Percentiles rank a stretch among this genome's conserved stretches.
These are phyloP conservation scores for Daboia siamensis DNA, from an alignment of 2,113 vertebrate genomes.

Conservation along the genomic window DNA sequence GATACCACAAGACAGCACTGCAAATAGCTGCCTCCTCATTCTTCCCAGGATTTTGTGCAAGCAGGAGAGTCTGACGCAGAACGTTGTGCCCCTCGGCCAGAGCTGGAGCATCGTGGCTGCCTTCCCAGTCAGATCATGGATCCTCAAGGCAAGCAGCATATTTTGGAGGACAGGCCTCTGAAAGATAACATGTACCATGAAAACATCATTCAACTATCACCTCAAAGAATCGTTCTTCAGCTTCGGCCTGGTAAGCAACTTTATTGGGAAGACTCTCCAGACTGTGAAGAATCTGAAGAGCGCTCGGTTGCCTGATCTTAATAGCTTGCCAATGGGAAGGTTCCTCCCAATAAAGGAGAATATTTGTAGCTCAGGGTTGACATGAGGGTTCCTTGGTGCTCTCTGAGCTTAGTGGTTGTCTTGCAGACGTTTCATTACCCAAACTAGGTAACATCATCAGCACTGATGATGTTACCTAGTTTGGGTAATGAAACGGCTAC, in stretches of 20 bases:
- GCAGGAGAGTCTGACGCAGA: conserved; percentile 58
- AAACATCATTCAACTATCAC: conserved; percentile 68
- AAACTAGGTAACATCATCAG: too few relatives aligned
- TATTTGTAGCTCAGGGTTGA: too few relatives aligned
- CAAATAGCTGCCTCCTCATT: not conserved
- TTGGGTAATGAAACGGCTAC: too few relatives aligned
- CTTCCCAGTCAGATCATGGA: conserved; percentile 47
- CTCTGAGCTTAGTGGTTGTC: too few relatives aligned
- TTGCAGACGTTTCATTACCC: too few relatives aligned
- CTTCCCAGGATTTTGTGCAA: conserved; percentile 68
- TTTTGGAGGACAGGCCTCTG: conserved; percentile 59
- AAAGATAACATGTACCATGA: conserved; percentile 42
- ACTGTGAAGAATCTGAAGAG: not conserved
- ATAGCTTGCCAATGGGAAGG: not conserved
- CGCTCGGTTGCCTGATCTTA: not conserved
- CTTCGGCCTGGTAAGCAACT: conserved; percentile 67
- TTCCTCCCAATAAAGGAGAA: too few relatives aligned
- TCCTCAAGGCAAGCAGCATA: conserved; percentile 35
- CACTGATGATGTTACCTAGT: too few relatives aligned
- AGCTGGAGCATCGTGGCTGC: conserved; percentile 66
- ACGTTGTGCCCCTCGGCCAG: conserved; percentile 64
- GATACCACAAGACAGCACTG: not conserved
- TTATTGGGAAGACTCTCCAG: not conserved
- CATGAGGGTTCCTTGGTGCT: too few relatives aligned
- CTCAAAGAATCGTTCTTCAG: conserved; percentile 64